Percentiles rank a stretch among this genome's conserved stretches.
These are phyloP conservation scores for Hirtodrosophila confusa DNA, from an alignment of 2,888 invertebrate species.

Conservation along the genomic window DNA sequence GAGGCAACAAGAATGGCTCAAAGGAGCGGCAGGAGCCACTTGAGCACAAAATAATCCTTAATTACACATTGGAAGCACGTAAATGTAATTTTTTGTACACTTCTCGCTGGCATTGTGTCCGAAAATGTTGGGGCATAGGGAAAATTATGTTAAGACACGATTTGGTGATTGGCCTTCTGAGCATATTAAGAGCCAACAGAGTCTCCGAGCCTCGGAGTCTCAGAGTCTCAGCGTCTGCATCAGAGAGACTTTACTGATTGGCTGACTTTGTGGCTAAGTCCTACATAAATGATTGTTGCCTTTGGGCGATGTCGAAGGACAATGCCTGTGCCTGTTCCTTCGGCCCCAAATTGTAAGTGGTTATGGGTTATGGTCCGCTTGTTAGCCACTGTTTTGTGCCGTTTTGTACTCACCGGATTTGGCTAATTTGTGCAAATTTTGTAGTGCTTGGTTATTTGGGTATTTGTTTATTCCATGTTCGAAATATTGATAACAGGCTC, in stretches of 20 bases:
- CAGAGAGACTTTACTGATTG: constrained; percentile 64
- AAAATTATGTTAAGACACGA: constrained; percentile 78
- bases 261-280: constrained; percentile 69
- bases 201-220: not conserved
- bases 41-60: constrained; percentile 78
- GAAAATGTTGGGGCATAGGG: constrained; percentile 30
- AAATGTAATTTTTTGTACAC: constrained; percentile 79
- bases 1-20: constrained; percentile 1
- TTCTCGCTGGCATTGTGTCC: constrained; percentile 51
- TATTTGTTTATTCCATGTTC: too few relatives aligned
- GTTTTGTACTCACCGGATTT: constrained; percentile 54
- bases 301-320: constrained; percentile 66
- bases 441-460: constrained; percentile 23
- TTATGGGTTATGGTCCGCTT: constrained; percentile 55
- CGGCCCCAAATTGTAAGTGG: constrained; percentile 36
- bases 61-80: constrained; percentile 78
- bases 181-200: constrained; percentile 37
- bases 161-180: constrained; percentile 72
- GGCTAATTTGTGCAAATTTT: constrained; percentile 72
- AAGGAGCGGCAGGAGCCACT: constrained; percentile 54
- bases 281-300: constrained; percentile 76
- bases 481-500: too few relatives aligned
- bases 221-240: not conserved
- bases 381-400: constrained; percentile 35
- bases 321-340: constrained; percentile 23